phyloP scores from a whole-genome alignment of 1,140 invertebrate species.

The Ctenoplectra terminalis region DNA sequence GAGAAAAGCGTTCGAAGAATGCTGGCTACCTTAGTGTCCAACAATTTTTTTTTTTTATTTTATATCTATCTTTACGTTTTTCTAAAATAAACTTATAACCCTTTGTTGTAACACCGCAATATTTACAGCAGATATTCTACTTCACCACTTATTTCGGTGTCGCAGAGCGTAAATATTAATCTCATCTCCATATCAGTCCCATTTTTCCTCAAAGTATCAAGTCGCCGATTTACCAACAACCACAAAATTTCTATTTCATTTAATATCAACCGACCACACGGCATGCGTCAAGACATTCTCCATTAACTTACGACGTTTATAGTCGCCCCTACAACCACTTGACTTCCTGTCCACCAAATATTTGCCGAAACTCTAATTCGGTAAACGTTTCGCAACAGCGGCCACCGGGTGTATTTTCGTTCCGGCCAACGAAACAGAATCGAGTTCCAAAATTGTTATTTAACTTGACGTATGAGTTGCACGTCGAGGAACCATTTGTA shows the following conservation, averaged over 20 bases:
- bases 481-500: neutral
- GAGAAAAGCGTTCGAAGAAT: too few species aligned
- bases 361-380: slow-evolving; percentile 56
- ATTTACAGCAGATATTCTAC: too few species aligned
- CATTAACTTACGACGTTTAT: neutral
- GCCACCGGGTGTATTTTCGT: slow-evolving; percentile 7
- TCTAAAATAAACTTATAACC: too few species aligned
- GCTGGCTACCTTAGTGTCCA: too few species aligned
- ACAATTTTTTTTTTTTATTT: too few species aligned
- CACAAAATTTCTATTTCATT: neutral
- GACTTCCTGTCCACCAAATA: slow-evolving; percentile 23
- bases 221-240: too few species aligned
- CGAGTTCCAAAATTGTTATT: slow-evolving; percentile 33
- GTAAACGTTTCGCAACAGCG: slow-evolving; percentile 20
- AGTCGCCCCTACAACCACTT: neutral
- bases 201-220: too few species aligned
- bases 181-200: too few species aligned
- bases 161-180: too few species aligned
- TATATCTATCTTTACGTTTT: too few species aligned
- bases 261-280: neutral
- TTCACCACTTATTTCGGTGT: too few species aligned
- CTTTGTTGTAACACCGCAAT: too few species aligned
- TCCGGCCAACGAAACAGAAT: neutral
- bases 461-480: slow-evolving; percentile 2
- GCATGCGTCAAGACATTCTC: neutral